A percentile compares a stretch with the other conserved stretches of the same genome.
These are phyloP conservation scores for Pygocentrus nattereri DNA, from an alignment of 2,797 vertebrate species.

Conservation along the genomic window DNA sequence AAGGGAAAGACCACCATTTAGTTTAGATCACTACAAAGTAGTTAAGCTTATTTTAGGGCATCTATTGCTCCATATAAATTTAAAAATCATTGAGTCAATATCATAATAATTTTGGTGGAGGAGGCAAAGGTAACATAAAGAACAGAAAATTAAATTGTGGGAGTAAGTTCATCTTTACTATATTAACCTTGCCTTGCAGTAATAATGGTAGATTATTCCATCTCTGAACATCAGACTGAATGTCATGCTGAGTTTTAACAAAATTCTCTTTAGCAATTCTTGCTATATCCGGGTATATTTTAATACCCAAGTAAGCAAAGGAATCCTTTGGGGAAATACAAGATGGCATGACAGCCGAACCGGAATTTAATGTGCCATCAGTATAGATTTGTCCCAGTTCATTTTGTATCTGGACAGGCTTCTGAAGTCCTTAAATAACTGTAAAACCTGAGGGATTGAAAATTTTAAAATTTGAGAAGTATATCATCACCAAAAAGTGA, in stretches of 20 bases:
- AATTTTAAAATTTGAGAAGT: background rate
- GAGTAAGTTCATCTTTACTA: background rate
- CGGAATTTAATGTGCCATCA: background rate
- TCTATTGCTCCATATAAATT: no score
- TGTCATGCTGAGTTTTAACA: background rate
- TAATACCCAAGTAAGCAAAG: conserved; percentile 1
- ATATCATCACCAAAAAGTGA: background rate
- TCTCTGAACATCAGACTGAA: background rate
- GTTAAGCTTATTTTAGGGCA: no score
- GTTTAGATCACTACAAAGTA: no score
- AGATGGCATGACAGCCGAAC: background rate
- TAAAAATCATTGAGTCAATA: no score
- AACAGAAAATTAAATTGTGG: background rate
- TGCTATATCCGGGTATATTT: background rate
- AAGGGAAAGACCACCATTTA: no score
- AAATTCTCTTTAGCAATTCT: background rate
- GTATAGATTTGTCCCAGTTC: background rate
- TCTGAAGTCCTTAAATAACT: background rate
- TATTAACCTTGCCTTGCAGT: background rate
- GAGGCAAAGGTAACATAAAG: conserved; percentile 1
- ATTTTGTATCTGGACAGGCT: background rate
- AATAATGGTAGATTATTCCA: background rate
- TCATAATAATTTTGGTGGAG: no score
- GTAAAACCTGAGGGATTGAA: background rate
- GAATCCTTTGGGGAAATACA: background rate